phyloP scores from a whole-genome alignment of 2,113 vertebrate species.

The Xerus inauris region DNA sequence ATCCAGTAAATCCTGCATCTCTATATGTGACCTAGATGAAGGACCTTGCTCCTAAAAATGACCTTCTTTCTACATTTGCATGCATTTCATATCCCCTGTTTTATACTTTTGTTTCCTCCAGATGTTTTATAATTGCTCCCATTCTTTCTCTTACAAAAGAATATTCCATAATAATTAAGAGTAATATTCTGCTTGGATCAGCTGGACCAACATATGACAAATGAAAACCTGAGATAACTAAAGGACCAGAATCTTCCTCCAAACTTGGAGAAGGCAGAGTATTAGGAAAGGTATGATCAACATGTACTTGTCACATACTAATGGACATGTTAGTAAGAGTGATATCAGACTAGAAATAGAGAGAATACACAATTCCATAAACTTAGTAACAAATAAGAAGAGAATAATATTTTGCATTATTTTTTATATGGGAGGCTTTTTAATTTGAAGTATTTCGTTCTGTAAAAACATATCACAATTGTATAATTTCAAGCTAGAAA shows the following conservation, averaged over 20 bases:
- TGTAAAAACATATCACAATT: not conserved
- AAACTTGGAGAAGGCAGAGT: not conserved
- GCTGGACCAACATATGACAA: not conserved
- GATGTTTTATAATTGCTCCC: conserved; percentile 56
- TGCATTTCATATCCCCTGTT: not conserved
- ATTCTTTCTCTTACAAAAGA: conserved; percentile 23
- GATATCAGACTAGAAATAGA: not conserved
- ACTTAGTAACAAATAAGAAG: not conserved
- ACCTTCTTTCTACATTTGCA: not conserved
- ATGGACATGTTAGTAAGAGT: not conserved
- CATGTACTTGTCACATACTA: not conserved
- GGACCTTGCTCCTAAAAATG: not conserved
- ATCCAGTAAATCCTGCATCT: not conserved
- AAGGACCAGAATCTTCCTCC: not conserved
- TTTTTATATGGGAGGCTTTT: not conserved
- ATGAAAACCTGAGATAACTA: not conserved
- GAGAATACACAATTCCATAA: not conserved
- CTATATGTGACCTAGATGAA: fast-evolving
- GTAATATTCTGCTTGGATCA: not conserved
- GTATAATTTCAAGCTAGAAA: conserved; percentile 24
- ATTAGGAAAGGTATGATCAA: not conserved
- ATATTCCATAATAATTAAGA: conserved; percentile 5
- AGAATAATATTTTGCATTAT: not conserved
- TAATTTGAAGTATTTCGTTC: not conserved
- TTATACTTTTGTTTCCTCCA: conserved; percentile 45